phyloP scores from a whole-genome alignment of 2,888 invertebrate genomes.

The Caenorhabditis doughertyi region DNA sequence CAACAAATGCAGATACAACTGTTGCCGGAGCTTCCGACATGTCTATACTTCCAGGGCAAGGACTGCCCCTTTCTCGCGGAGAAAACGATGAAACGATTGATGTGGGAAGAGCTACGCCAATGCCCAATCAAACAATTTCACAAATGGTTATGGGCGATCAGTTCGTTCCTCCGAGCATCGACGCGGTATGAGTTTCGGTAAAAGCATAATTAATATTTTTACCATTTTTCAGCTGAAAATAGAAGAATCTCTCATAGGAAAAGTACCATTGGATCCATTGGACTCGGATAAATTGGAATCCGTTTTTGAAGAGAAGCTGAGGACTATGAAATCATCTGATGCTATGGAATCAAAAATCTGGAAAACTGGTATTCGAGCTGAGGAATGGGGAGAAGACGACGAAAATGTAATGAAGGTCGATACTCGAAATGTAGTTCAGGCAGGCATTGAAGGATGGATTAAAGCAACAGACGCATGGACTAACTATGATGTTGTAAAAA shows the following conservation, averaged over 20 bases:
- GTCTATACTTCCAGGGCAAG: conserved; percentile 38
- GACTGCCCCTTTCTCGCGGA: conserved; percentile 1
- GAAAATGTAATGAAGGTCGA: conserved; percentile 1
- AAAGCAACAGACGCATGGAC: conserved; percentile 49
- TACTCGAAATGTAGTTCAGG: not conserved
- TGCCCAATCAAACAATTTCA: not conserved
- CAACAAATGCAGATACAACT: conserved; percentile 12
- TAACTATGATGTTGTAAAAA: conserved; percentile 50
- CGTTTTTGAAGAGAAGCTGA: conserved; percentile 30
- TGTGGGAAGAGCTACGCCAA: not conserved
- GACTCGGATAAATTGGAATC: conserved; percentile 16
- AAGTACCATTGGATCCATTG: conserved; percentile 21
- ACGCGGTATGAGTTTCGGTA: not conserved
- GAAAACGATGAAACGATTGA: conserved; percentile 6
- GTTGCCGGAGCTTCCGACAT: conserved; percentile 36
- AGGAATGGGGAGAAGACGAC: conserved; percentile 56
- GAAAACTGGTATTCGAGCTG: conserved; percentile 48
- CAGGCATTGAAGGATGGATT: conserved; percentile 53
- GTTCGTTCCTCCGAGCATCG: not conserved
- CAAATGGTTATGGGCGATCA: conserved; percentile 19
- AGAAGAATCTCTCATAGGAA: conserved; percentile 35
- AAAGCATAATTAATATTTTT: not conserved
- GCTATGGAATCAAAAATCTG: conserved; percentile 35
- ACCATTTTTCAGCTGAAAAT: conserved; percentile 18
- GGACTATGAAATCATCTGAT: not conserved